Percentiles rank a stretch among this genome's conserved stretches.
Conservation (phyloP, 2,888 invertebrate species). For the Drosophila parthenogenetica region DNA sequence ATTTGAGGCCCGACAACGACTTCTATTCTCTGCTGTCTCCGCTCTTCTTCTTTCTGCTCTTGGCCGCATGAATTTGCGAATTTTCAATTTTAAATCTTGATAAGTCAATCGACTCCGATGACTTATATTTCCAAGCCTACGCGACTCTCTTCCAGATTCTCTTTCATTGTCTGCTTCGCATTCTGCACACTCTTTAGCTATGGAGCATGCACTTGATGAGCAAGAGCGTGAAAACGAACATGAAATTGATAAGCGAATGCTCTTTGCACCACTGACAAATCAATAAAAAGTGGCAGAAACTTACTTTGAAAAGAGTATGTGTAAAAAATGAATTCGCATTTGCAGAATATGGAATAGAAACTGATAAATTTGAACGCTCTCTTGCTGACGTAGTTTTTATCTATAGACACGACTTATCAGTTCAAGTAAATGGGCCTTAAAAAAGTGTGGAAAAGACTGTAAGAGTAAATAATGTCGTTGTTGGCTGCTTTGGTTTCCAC, state of each 20-base stretch:
- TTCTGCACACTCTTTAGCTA: constrained; percentile 17
- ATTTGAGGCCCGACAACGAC: constrained; percentile 61
- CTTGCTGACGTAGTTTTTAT: constrained; percentile 58
- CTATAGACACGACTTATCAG: constrained; percentile 60
- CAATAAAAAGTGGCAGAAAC: neutral
- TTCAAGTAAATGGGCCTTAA: constrained; percentile 35
- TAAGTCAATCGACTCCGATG: constrained; percentile 26
- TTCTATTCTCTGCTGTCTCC: constrained; percentile 8
- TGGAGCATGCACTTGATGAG: constrained; percentile 17
- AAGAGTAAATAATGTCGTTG: constrained; percentile 42
- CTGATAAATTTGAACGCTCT: constrained; percentile 15
- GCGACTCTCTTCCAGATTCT: neutral
- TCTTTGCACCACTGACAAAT: constrained; percentile 23
- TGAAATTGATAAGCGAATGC: constrained; percentile 25
- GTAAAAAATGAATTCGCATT: neutral
- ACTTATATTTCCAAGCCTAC: constrained; percentile 8
- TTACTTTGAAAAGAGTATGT: too few species aligned
- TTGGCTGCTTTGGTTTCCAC: neutral
- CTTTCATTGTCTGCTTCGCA: neutral
- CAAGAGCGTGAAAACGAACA: constrained; percentile 14
- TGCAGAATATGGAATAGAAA: neutral
- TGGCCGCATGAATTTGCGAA: constrained; percentile 72
- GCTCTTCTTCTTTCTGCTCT: neutral
- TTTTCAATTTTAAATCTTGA: constrained; percentile 26
- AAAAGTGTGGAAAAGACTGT: constrained; percentile 8